Conservation (phyloP, 2,113 vertebrate species). For the Cochlearius cochlearius region DNA sequence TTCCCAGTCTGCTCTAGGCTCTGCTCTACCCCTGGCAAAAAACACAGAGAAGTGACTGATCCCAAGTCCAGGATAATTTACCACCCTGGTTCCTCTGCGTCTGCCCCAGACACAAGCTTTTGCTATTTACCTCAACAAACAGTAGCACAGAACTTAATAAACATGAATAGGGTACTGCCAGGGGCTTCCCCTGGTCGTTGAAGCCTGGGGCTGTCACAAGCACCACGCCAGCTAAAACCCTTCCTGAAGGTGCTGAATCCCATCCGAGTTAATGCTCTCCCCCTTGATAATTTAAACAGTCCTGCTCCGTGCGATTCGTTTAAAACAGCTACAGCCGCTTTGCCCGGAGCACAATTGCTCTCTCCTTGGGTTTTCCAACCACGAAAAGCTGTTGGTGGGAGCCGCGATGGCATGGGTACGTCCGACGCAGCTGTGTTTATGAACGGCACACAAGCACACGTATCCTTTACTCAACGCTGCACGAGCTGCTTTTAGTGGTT, state of each 20-base stretch:
- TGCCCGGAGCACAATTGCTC: background rate
- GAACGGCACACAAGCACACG: background rate
- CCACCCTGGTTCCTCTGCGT: fast-evolving
- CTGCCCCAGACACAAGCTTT: background rate
- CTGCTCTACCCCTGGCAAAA: background rate
- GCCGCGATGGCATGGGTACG: fast-evolving
- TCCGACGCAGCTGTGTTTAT: background rate
- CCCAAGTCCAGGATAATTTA: background rate
- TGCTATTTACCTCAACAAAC: background rate
- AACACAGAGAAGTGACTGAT: background rate
- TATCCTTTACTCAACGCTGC: background rate
- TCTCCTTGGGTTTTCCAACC: background rate
- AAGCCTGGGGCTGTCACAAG: background rate
- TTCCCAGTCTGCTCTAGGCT: background rate
- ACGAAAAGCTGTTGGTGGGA: background rate
- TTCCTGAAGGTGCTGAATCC: background rate
- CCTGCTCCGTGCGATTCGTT: background rate
- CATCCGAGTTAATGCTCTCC: background rate
- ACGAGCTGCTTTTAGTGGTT: background rate
- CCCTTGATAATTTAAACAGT: no score
- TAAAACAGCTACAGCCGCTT: fast-evolving
- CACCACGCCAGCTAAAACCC: background rate
- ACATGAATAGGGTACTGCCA: background rate
- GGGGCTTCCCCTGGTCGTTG: background rate
- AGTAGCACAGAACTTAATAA: background rate